Base-by-base conservation (phyloP, 2,888 invertebrate species). In the Rosalia funebris region DNA sequence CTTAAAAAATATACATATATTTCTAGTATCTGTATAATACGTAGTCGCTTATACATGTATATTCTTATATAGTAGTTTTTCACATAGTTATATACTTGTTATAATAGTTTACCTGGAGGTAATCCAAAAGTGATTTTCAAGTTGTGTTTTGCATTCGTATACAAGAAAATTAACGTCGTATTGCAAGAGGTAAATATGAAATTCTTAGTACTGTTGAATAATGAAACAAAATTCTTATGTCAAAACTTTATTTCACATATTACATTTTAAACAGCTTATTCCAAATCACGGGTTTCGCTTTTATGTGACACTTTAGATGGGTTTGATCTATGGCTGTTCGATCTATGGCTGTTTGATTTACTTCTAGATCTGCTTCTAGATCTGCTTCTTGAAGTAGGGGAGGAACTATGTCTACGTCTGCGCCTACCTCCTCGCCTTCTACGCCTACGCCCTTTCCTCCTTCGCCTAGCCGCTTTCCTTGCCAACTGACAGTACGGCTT, bases 401-500 rank as follows among this genome's bases (percentile, higher is more conserved):
- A 16, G 31, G 25, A 16, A 20, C 39, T 48, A 17, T 12, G 25
- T 12, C 45, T 25, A 20, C 10, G 5, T 45, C 31, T 25, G 16
- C 14, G 34, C 11, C 4, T 37, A 19, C 31, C 7, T 37, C 12
- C 12, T 11, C 10, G n/a, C 14, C 19, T 34, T 32, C 11, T 46
- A 45, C 39, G 2, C 10, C 44, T 17, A 1, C 19, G 4, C 1
- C 50, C 15, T 14, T 10, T 11, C 11, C 34, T 25, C 0, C 58
- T 25, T 4, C 52, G 37, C 10, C 62, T 46, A 36, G 39, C 48
- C 9, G 56, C 62, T 47, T 63, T 61, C 19, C 55, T 61, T 11
- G 65, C 63, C 48, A 66, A 14, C 19, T 61, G 48, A 37, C 56
- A 60, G 39, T 65, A 62, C 1, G 58, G 61, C 32, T 57, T 46